Evolutionary conservation across 2,113 vertebrate species (phyloP), one percentile per base, ranked within the genome.

Genomic region (Corydoras maculifer): DNA sequence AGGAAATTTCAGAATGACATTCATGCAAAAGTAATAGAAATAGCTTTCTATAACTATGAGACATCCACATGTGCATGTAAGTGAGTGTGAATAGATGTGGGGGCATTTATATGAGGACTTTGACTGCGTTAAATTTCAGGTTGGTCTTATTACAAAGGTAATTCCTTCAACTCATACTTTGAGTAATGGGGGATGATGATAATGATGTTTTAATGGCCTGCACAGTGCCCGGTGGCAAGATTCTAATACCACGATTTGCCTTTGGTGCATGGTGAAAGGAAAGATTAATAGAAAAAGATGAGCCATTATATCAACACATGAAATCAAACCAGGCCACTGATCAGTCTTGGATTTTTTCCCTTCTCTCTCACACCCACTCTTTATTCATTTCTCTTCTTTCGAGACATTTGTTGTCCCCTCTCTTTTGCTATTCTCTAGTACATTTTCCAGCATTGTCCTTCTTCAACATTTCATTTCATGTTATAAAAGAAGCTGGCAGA

Each of bases 151-250:
- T 91, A 87, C 78, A 62, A 73, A 79, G 82, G 85, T 88, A 87
- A 87, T 91, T 90, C 87, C 83, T 87, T 83, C 18, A 57, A 80
- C 83, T 83, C 80, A 84, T 87, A 80, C 79, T 80, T 83, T 79
- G 76, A 51, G 69, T 87, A 86, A 88, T 87, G 80, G 79, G 84
- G 79, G 82, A 77, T 83, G 84, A 88, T 84, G 84, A 82, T 89
- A 89, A 90, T 87, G 87, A 87, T 84, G 75, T 82, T 88, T 90
- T 88, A 90, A 90, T 90, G 85, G 86, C 82, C 81, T 81, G 74
- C 69, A 80, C 79, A 78, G 83, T 85, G 84, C 86, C 88, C 86
- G 82, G 83, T 85, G 85, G 87, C 85, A 80, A 87, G 79, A 88
- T 86, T 83, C 83, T 85, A 83, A 89, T 83, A 82, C 83, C 74